Evolutionary conservation across 2,113 vertebrate genomes (phyloP).

Genomic region (Stegastes partitus): DNA sequence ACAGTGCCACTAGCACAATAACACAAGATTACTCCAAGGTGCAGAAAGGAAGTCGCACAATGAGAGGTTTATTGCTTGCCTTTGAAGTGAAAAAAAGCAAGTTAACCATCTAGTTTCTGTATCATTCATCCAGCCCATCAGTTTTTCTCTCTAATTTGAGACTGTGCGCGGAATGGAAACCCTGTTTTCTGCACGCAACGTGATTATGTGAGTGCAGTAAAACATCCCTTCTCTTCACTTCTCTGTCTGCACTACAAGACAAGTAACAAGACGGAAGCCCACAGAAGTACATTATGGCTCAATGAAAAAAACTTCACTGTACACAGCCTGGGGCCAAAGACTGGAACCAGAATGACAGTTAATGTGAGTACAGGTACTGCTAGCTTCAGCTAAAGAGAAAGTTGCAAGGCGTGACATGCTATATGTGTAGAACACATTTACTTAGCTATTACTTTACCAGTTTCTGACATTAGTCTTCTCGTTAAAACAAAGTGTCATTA

Average conservation of each 20-base stretch:
- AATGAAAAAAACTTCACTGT: constrained; percentile 15
- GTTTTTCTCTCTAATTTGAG: not conserved
- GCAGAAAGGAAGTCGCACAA: constrained; percentile 2
- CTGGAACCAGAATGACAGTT: constrained; percentile 31
- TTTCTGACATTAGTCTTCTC: not conserved
- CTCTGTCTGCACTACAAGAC: constrained; percentile 42
- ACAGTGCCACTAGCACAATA: not conserved
- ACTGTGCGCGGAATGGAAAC: not conserved
- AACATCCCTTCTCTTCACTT: constrained; percentile 14
- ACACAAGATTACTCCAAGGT: constrained; percentile 1
- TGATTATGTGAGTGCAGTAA: constrained; percentile 46
- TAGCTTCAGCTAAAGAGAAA: constrained; percentile 17
- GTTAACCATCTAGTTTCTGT: not conserved
- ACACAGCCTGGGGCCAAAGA: constrained; percentile 24
- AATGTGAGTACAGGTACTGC: constrained; percentile 18
- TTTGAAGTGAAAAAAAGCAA: not conserved
- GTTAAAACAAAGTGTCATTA: not conserved
- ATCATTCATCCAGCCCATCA: not conserved
- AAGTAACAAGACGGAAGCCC: constrained; percentile 35
- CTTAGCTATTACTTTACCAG: not conserved
- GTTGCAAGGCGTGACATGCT: not conserved
- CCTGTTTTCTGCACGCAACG: constrained; percentile 17
- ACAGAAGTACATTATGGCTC: constrained; percentile 34
- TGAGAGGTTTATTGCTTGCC: constrained; percentile 1
- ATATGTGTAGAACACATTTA: not conserved